Conservation (phyloP, 2,113 vertebrate genomes). For the Chaetura pelagica region DNA sequence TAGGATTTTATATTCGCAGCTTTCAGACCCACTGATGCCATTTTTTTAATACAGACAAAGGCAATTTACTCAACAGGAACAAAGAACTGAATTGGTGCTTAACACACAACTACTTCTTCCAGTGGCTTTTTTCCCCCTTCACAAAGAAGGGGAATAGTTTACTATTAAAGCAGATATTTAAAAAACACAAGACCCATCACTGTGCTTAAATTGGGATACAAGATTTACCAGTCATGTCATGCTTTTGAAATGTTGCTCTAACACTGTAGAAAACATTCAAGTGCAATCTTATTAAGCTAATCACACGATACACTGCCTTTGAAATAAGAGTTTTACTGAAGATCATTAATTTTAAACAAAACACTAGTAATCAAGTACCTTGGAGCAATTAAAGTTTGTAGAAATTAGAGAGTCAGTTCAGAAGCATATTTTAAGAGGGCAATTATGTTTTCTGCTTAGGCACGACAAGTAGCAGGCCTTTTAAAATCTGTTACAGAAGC, state of each 20-base stretch:
- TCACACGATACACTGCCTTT: background rate
- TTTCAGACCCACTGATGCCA: background rate
- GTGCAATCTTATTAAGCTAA: slow-evolving; percentile 10
- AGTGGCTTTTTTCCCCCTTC: background rate
- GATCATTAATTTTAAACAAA: slow-evolving; percentile 23
- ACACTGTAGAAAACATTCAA: background rate
- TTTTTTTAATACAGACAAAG: slow-evolving; percentile 26
- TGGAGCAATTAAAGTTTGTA: slow-evolving; percentile 50
- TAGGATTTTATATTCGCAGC: background rate
- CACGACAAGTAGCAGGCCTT: slow-evolving; percentile 55
- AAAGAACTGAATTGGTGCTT: slow-evolving; percentile 12
- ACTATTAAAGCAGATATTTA: background rate
- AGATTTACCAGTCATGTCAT: background rate
- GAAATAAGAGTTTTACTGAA: slow-evolving; percentile 3
- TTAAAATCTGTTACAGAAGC: slow-evolving; percentile 62
- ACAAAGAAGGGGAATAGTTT: background rate
- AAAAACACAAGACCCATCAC: background rate
- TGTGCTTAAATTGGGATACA: background rate
- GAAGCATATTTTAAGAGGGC: slow-evolving; percentile 47
- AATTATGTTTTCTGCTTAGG: slow-evolving; percentile 64
- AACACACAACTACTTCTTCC: background rate
- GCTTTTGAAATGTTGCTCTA: background rate
- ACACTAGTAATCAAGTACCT: background rate
- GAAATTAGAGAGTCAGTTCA: slow-evolving; percentile 47
- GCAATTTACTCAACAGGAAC: slow-evolving; percentile 15